Percentiles rank a stretch among this genome's conserved stretches.
Evolutionary conservation across 2,113 vertebrate genomes (phyloP).

Genomic region (Lampris megalopsis): DNA sequence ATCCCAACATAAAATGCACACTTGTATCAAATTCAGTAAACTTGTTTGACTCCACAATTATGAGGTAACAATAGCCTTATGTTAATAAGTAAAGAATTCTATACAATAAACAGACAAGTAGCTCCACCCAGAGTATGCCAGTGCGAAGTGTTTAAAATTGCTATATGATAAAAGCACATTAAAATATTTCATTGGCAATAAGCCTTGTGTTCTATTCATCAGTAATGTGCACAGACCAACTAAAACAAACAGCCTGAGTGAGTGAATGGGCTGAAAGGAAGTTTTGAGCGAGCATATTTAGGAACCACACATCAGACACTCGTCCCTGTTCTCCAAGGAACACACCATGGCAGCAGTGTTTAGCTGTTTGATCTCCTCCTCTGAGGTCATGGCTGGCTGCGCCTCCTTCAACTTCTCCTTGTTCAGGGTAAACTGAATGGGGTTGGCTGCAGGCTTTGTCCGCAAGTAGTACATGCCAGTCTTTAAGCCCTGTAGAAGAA

Average conservation of each 20-base stretch:
- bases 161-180: not conserved
- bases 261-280: not conserved
- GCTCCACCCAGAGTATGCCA: not conserved
- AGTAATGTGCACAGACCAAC: too few species aligned
- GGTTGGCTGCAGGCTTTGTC: constrained; percentile 95
- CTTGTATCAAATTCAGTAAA: not conserved
- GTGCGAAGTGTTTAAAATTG: constrained; percentile 13
- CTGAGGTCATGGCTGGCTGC: constrained; percentile 63
- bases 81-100: constrained; percentile 2
- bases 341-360: constrained; percentile 97
- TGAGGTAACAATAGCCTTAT: not conserved
- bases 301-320: constrained; percentile 96
- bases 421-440: constrained; percentile 98
- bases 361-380: constrained; percentile 86
- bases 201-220: too few species aligned
- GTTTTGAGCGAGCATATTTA: constrained; percentile 17
- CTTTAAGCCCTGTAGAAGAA: constrained; percentile 89
- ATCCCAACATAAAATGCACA: constrained; percentile 8
- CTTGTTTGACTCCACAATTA: not conserved
- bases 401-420: constrained; percentile 92
- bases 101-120: constrained; percentile 31
- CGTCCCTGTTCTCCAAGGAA: constrained; percentile 94
- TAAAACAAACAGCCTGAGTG: not conserved
- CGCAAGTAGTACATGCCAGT: constrained; percentile 99
- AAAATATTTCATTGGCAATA: not conserved